phyloP scores from a whole-genome alignment of 2,888 invertebrate genomes.

The Hipparchia sbordonii region DNA sequence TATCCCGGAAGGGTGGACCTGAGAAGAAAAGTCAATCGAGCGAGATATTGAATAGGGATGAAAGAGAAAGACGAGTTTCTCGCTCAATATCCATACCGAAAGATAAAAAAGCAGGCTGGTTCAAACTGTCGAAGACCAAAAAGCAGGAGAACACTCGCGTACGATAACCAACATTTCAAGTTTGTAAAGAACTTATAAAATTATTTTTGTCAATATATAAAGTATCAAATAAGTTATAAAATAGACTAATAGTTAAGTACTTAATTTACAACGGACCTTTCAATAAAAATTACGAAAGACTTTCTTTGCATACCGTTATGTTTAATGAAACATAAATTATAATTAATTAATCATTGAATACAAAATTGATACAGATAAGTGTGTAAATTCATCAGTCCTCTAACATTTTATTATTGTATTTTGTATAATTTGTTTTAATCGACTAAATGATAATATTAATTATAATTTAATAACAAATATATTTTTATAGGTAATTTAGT shows the following conservation, averaged over 20 bases:
- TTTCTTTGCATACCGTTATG: neutral
- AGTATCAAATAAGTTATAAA: constrained; percentile 6
- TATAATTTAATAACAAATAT: neutral
- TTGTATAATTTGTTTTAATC: constrained; percentile 6
- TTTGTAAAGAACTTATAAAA: neutral
- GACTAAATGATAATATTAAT: neutral
- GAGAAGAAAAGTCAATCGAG: constrained; percentile 84
- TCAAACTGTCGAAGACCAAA: constrained; percentile 83
- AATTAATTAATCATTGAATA: neutral
- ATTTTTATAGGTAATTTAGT: constrained; percentile 34
- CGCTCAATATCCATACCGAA: constrained; percentile 89
- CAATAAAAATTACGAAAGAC: neutral
- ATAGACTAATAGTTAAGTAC: neutral
- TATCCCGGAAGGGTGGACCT: constrained; percentile 71
- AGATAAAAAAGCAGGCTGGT: constrained; percentile 89
- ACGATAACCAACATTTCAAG: constrained; percentile 50
- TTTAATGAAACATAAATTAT: neutral
- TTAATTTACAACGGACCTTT: neutral
- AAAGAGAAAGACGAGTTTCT: constrained; percentile 75
- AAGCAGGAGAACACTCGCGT: constrained; percentile 73
- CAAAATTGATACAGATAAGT: neutral
- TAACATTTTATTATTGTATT: neutral
- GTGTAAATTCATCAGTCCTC: neutral
- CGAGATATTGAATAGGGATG: constrained; percentile 82
- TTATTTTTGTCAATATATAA: neutral